phyloP scores from a whole-genome alignment of 2,888 invertebrate genomes.

The Diadromus collaris region DNA sequence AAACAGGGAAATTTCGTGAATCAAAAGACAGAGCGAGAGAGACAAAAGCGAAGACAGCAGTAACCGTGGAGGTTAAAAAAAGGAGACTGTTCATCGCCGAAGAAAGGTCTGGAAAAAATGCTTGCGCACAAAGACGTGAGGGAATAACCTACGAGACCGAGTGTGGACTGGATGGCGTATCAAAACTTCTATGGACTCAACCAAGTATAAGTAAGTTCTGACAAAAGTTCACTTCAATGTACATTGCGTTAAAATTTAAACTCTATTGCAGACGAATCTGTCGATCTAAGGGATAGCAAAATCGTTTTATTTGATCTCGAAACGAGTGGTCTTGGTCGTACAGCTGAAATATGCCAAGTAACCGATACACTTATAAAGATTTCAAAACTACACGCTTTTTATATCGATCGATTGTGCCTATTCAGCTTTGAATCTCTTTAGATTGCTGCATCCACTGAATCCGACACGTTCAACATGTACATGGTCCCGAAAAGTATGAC shows the following conservation, averaged over 20 bases:
- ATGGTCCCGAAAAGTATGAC: conserved; percentile 45
- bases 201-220: conserved; percentile 24
- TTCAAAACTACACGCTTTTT: conserved; percentile 11
- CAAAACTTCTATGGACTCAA: conserved; percentile 21
- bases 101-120: conserved; percentile 34
- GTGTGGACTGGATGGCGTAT: conserved; percentile 37
- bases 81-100: conserved; percentile 38
- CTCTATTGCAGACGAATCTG: conserved; percentile 17
- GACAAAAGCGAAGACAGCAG: conserved; percentile 1
- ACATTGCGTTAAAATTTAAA: conserved; percentile 14
- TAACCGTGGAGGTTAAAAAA: conserved; percentile 28
- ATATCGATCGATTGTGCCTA: background rate
- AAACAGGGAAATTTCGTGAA: conserved; percentile 29
- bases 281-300: conserved; percentile 27
- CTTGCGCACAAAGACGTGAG: conserved; percentile 31
- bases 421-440: conserved; percentile 14
- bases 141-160: conserved; percentile 45
- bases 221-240: conserved; percentile 12
- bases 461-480: conserved; percentile 39
- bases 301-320: conserved; percentile 48
- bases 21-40: conserved; percentile 34
- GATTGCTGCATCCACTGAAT: conserved; percentile 40
- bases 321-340: conserved; percentile 39
- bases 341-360: conserved; percentile 48
- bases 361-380: conserved; percentile 8